phyloP scores from a whole-genome alignment of 2,888 invertebrate genomes.

The Antitype chi region DNA sequence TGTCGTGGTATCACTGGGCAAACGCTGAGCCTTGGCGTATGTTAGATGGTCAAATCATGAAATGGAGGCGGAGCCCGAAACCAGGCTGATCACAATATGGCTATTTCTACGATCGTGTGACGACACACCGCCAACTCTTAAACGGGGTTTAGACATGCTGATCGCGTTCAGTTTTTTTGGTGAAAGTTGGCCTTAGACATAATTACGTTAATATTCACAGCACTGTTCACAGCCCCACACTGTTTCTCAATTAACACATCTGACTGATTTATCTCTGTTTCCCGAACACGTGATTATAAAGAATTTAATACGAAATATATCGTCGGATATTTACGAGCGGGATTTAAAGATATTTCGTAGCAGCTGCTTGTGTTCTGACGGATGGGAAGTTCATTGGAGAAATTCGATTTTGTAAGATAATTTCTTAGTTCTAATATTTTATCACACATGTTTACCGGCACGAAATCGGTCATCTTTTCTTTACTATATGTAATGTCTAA shows the following conservation, averaged over 20 bases:
- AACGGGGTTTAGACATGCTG: neutral
- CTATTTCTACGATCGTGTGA: neutral
- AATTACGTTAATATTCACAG: neutral
- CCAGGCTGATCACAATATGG: neutral
- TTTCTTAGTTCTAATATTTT: neutral
- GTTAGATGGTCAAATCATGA: too few species aligned
- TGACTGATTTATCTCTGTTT: conserved; percentile 46
- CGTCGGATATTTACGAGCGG: conserved; percentile 32
- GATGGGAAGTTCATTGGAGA: neutral
- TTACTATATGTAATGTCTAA: neutral
- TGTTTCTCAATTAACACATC: conserved; percentile 40
- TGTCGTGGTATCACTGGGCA: too few species aligned
- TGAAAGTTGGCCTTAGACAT: neutral
- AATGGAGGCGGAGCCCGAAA: too few species aligned
- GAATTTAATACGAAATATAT: conserved; percentile 48
- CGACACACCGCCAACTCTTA: neutral
- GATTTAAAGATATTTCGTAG: conserved; percentile 11
- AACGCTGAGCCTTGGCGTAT: too few species aligned
- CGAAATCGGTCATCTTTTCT: neutral
- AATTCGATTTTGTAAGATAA: neutral
- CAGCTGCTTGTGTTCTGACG: conserved; percentile 23
- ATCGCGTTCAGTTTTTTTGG: neutral
- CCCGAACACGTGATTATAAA: conserved; percentile 28
- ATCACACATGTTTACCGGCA: neutral
- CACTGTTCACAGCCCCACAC: neutral